Evolutionary conservation across 2,797 vertebrate genomes (phyloP), one percentile per base, ranked within the genome.

Genomic region (Amphiprion clarkii): DNA sequence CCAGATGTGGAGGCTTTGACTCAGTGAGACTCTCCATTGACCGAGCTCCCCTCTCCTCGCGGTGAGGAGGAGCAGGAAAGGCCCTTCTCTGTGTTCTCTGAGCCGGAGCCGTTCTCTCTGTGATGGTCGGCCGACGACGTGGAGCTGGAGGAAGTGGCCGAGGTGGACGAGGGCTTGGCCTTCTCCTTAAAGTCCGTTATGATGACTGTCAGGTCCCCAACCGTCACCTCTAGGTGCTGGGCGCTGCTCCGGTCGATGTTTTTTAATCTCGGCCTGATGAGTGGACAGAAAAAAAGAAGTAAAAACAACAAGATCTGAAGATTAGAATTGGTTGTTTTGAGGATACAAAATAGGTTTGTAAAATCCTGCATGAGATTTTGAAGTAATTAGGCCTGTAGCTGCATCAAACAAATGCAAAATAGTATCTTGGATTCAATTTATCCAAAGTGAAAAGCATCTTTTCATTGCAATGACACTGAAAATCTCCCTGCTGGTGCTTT

Each of bases 101-200:
- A 99, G 94, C 97, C 96, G 90, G 97, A 99, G 92, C 98, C 97
- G 40, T 98, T 99, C 94, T 99, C 98, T 94, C 96, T 97, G 93
- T 97, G 97, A 82, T 96, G 97, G 89, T 99, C 98, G 84, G 95
- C 96, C 11, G 76, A 42, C 0, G 91, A 82, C 0, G 84, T 42
- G 3, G 88, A 78, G 70, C 85, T 87, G 83, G 97, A 96, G 17
- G 97, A 94, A 1, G 96, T 96, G 69, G 97, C 79, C 6, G 93
- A 85, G 65, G 97, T 94, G 81, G 98, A 93, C 19, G 97, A 90
- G 62, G 98, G 97, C 95, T 97, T 97, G 51, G 96, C 96, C 96
- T 99, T 99, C 95, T 99, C 98, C 92, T 99, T 99, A 97, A 99
- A 99, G 98, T 99, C 98, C 89, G 98, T 99, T 90, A 99, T 99